A percentile compares a stretch with the other conserved stretches of the same genome.
Conservation (phyloP, 2,113 vertebrate genomes). For the Tichodroma muraria region DNA sequence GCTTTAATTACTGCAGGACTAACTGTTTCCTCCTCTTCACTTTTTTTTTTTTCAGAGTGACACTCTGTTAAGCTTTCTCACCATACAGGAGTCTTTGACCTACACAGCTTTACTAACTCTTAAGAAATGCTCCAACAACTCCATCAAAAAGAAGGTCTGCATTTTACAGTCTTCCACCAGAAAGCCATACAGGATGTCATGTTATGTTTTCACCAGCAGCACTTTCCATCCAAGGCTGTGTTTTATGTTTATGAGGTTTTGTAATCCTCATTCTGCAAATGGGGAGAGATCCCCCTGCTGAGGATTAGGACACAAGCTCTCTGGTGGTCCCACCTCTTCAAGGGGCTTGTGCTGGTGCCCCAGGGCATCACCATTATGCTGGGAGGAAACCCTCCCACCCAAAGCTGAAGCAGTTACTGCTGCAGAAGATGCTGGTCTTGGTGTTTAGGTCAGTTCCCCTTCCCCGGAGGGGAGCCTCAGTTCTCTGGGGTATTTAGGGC, state of each 20-base stretch:
- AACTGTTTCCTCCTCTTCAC: background rate
- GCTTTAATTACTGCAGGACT: background rate
- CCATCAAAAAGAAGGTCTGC: constrained; percentile 82
- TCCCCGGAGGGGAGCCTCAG: background rate
- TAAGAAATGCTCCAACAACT: constrained; percentile 55
- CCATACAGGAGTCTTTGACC: constrained; percentile 84
- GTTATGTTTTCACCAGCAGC: background rate
- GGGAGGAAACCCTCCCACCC: background rate
- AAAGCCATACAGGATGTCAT: background rate
- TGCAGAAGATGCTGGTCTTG: background rate
- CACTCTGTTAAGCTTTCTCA: constrained; percentile 86
- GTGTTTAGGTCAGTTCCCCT: background rate
- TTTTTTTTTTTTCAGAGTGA: constrained; percentile 75
- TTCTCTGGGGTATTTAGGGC: background rate
- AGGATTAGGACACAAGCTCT: background rate
- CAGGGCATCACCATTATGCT: too few relatives aligned
- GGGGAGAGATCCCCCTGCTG: background rate
- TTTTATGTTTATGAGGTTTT: background rate
- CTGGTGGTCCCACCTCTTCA: background rate
- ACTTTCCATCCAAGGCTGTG: background rate
- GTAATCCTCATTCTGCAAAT: background rate
- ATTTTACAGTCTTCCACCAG: background rate
- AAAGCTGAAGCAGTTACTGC: background rate
- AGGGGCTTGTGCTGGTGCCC: background rate
- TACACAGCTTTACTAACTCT: constrained; percentile 86